A percentile compares a stretch with the other conserved stretches of the same genome.
Conservation (phyloP, 1,140 invertebrate genomes). For the Microplitis mediator region DNA sequence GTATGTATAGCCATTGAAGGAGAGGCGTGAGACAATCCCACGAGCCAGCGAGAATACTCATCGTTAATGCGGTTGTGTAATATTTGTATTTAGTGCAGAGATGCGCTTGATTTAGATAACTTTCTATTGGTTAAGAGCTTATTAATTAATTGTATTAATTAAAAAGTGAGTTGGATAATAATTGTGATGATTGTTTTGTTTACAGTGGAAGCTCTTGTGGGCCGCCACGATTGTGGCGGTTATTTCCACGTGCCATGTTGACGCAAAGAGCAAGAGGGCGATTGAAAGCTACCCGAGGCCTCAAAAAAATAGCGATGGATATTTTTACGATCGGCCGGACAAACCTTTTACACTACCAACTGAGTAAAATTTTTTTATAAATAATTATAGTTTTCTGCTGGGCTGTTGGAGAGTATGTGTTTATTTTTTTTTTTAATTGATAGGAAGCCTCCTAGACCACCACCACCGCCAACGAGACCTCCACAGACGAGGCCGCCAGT, state of each 20-base stretch:
- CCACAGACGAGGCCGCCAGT: constrained; percentile 11
- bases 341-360: constrained; percentile 45
- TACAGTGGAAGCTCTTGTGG: constrained; percentile 50
- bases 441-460: not conserved
- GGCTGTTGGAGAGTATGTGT: not conserved
- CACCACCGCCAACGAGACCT: constrained; percentile 6
- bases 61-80: constrained; percentile 2
- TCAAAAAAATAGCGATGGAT: constrained; percentile 46
- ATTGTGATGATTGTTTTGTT: constrained; percentile 26
- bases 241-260: constrained; percentile 44
- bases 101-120: not conserved
- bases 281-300: constrained; percentile 45
- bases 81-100: constrained; percentile 7
- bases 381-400: not conserved
- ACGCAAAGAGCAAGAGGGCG: constrained; percentile 47
- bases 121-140: not conserved
- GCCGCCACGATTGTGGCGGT: constrained; percentile 44
- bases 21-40: constrained; percentile 53
- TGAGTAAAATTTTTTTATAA: constrained; percentile 32
- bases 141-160: not conserved
- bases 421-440: not conserved
- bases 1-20: constrained; percentile 30
- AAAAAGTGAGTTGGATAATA: no score
- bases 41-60: constrained; percentile 16
- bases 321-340: constrained; percentile 41